Evolutionary conservation across 2,113 vertebrate species (phyloP), one percentile per base, ranked within the genome.

Genomic region (Nesospiza acunhae): DNA sequence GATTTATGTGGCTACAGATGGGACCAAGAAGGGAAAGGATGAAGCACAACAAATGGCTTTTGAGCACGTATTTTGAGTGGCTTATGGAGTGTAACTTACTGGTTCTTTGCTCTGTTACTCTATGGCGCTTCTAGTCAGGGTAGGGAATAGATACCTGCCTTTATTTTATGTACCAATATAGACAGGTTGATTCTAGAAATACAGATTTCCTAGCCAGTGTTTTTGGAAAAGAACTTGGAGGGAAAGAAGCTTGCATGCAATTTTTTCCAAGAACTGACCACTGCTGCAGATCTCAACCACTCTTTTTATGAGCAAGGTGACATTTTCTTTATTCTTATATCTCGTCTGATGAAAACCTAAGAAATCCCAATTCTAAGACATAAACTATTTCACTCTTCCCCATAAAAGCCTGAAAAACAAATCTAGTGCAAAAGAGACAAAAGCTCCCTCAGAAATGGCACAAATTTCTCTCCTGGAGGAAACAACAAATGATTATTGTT

Each of bases 61-160:
- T 55, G 24, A 72, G 35, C 27, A n/a, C 0, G 0, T 56, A 2
- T 26, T 50, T 83, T 37, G 35, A 55, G n/a, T 76, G 64, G 17
- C 15, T 93, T 72, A 21, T 23, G 79, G 50, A 52, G 44, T 58
- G 24, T 62, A 75, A 21, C 28, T 74, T 82, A 19, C 30, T n/a
- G 16, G 17, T 33, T 92, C 27, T 80, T 81, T 28, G 21, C 33
- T 86, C 26, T 75, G 41, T 35, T 83, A 24, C 27, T 35, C 35
- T 46, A 0, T 27, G 50, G 23, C 75, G 35, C 64, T 70, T 86
- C 55, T 16, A 28, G n/a, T 77, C 56, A 62, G 11, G 26, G 11
- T 68, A 31, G 18, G n/a, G 18, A 64, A 28, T 30, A 75, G 49
- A 44, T 26, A 13, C 19, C 20, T 87, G 37, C 11, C 58, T 87